Evolutionary conservation across 2,113 vertebrate genomes (phyloP), one percentile per base, ranked within the genome.

Genomic region (Burhinus bistriatus): DNA sequence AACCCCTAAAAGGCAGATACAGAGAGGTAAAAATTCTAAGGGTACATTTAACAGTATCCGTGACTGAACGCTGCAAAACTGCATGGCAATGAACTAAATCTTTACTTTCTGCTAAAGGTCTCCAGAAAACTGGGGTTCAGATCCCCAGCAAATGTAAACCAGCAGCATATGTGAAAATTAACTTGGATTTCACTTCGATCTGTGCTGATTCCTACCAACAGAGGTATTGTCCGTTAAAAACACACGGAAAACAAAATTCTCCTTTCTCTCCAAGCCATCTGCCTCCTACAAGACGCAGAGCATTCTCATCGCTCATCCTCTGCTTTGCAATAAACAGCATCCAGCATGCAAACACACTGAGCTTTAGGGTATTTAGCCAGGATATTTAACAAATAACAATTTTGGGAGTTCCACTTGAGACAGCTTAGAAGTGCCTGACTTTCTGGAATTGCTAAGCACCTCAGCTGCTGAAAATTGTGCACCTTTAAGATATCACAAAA

Each of bases 291-390:
- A 15, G 86, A 10, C 0, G 3, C 25, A 2, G 58, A 47, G 22
- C 9, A 0, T 5, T 22, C 72, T 29, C 88, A 3, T 0, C 2
- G 1, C 59, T 57, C 40, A 11, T 36, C 2, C 3, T 1, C 1
- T 9, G 51, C 55, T 47, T 5, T 12, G 81, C 71, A 20, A 21
- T 10, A 13, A 51, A 8, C 40, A 38, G 15, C 81, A 6, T 0
- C 12, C 61, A 12, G 59, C 83, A 10, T 4, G 3, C 64, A 7
- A 9, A 27, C 0, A 1, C 26, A 1, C 1, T 0, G 7, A 11
- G 76, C 71, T 47, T 8, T 0, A 5, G 25, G 38, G 12, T 11
- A 2, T 14, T 58, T 5, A 9, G 17, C 23, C 71, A 15, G 75
- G 47, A 2, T 2, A 2, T 9, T 12, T 1, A 10, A 27, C n/a